Percentiles rank a stretch among this genome's conserved stretches.
These are phyloP conservation scores for Petrocephalus zakoni DNA, from an alignment of 2,113 vertebrate species.

Conservation along the genomic window DNA sequence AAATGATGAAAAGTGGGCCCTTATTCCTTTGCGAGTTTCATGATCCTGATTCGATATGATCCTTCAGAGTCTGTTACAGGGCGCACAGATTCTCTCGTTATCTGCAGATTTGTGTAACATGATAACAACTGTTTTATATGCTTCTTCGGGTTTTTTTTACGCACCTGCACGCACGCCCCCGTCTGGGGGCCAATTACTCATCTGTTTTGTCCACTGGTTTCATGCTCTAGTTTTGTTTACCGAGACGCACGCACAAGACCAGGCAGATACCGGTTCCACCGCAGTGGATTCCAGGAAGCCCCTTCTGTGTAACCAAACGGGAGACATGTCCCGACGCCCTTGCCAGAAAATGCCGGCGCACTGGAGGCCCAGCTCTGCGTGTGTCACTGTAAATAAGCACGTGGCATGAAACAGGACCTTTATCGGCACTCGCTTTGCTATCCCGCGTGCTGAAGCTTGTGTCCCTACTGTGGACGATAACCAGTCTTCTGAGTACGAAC, in stretches of 20 bases:
- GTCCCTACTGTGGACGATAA: not conserved
- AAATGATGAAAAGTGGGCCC: constrained; percentile 2
- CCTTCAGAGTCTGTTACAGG: not conserved
- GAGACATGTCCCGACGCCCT: not conserved
- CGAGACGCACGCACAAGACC: not conserved
- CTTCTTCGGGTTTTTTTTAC: not conserved
- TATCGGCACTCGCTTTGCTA: not conserved
- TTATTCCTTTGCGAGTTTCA: not conserved
- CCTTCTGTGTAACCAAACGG: not conserved
- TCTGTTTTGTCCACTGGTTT: not conserved
- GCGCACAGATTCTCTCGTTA: not conserved
- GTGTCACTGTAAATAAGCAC: not conserved
- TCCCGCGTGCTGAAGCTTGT: not conserved
- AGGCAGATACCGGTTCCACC: not conserved
- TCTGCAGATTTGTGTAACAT: not conserved
- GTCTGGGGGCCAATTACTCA: not conserved
- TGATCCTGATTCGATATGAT: not conserved
- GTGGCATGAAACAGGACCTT: not conserved
- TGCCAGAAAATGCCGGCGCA: not conserved
- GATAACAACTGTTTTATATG: constrained; percentile 12
- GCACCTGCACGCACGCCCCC: constrained; percentile 10
- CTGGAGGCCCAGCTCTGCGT: not conserved
- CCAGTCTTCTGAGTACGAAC: not conserved
- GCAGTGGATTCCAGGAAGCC: not conserved
- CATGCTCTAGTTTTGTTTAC: not conserved